Evolutionary conservation across 2,888 invertebrate species (phyloP), one percentile per base, ranked within the genome.

Genomic region (Papilio elwesi): DNA sequence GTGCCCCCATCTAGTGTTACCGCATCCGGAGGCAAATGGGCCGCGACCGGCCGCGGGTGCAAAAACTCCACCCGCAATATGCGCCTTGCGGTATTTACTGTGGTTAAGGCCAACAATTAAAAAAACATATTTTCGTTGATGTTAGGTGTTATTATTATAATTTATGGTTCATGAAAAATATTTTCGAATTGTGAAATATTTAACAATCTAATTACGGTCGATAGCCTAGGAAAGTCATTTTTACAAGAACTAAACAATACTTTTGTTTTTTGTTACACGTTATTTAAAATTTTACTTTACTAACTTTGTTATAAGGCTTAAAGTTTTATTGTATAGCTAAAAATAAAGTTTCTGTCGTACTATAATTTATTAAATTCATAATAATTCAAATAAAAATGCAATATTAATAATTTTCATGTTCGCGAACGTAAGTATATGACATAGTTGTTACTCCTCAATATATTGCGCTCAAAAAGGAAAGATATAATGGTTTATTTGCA

Each of bases 11-110:
- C 82, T 83, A 77, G 80, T 76, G 77, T 80, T 80, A 78, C 81
- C 80, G 80, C 84, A 88, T 89, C 90, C 89, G 87, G 85, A 78
- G 71, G 76, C 78, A 88, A 90, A 90, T 90, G 88, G 83, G 80
- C 81, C 88, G 83, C 79, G 78, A 81, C 84, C 76, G 74, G 71
- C 36, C 16, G 64, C 75, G 72, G 71, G 26, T n/a, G 73, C 78
- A 81, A 82, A 82, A 81, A 82, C 77, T 77, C 15, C 57, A 51
- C 48, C 3, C 36, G 62, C 43, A 38, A 71, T 69, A 74, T 74
- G 73, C 59, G 71, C 8, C 16, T 38, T 38, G 63, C 55, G 51
- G 38, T 69, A 26, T 63, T 68, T 53, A 55, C 15, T 52, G 13
- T 57, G 38, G 36, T 57, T 38, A 13, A 38, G 55, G 16, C 49